phyloP scores from a whole-genome alignment of 1,140 invertebrate species.

The Coptotermes formosanus region DNA sequence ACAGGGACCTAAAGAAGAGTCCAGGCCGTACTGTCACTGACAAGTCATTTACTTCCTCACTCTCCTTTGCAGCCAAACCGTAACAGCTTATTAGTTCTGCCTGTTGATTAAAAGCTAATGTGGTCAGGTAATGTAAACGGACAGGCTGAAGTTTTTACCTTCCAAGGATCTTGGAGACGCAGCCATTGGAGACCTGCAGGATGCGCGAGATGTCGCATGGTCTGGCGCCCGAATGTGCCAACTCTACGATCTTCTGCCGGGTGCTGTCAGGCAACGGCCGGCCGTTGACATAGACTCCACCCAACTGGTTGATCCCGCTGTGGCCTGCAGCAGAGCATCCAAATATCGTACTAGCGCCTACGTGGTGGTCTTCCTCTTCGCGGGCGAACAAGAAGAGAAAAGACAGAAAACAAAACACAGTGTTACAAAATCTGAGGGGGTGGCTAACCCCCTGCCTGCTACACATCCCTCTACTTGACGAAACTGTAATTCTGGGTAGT shows the following conservation, averaged over 20 bases:
- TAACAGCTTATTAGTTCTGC: too few relatives aligned
- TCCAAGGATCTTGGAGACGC: conserved; percentile 92
- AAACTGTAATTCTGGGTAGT: not conserved
- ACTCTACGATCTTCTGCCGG: conserved; percentile 95
- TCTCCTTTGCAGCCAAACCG: too few relatives aligned
- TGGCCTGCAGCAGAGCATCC: conserved; percentile 81
- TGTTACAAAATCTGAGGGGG: conserved; percentile 17
- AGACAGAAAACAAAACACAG: conserved; percentile 3
- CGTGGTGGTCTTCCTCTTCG: conserved; percentile 43
- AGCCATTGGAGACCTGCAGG: conserved; percentile 94
- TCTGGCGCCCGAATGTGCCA: conserved; percentile 93
- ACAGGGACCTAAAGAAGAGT: too few relatives aligned
- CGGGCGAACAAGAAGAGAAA: not conserved
- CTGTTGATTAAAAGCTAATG: not conserved
- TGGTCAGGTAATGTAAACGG: not conserved
- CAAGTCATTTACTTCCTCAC: too few relatives aligned
- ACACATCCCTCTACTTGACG: not conserved
- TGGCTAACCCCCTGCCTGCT: conserved; percentile 8
- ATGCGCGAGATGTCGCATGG: conserved; percentile 98
- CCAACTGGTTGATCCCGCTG: conserved; percentile 97
- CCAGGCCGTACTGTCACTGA: too few relatives aligned
- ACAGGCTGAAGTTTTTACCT: conserved; percentile 61
- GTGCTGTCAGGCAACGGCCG: conserved; percentile 95
- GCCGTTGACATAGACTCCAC: conserved; percentile 97
- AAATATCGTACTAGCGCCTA: conserved; percentile 64